Conservation (phyloP, 2,113 vertebrate species). For the Patagioenas fasciata region DNA sequence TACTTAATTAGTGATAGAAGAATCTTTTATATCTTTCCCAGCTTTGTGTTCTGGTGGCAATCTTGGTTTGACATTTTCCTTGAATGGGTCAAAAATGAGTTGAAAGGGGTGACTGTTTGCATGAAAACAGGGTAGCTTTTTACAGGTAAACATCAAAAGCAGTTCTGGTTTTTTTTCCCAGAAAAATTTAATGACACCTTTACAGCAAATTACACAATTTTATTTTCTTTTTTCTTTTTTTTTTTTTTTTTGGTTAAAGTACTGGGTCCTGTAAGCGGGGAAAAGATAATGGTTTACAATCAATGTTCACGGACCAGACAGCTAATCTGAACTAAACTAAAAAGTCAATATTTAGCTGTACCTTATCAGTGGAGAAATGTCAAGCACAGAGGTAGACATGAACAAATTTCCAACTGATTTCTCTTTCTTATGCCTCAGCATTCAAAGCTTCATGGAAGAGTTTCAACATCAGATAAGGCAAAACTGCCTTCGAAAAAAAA, state of each 20-base stretch:
- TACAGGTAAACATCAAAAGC: background rate
- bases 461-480: slow-evolving; percentile 80
- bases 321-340: slow-evolving; percentile 73
- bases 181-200: slow-evolving; percentile 17
- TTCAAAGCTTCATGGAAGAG: slow-evolving; percentile 68
- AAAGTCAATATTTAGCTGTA: slow-evolving; percentile 77
- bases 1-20: background rate
- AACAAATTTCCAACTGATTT: slow-evolving; percentile 72
- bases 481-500: slow-evolving; percentile 49
- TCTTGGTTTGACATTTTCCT: slow-evolving; percentile 37
- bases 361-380: slow-evolving; percentile 78
- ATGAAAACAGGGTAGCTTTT: background rate
- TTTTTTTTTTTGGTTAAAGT: background rate
- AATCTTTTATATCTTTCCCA: background rate
- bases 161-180: slow-evolving; percentile 3
- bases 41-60: background rate
- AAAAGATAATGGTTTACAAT: slow-evolving; percentile 69
- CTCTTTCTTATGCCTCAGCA: slow-evolving; percentile 43
- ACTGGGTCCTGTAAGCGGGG: background rate
- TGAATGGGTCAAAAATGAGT: background rate
- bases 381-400: slow-evolving; percentile 68
- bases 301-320: slow-evolving; percentile 49
- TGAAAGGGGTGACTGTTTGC: background rate
- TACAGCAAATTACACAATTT: background rate
- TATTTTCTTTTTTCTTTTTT: background rate